phyloP scores from a whole-genome alignment of 2,888 invertebrate species.

The Athalia circularis region DNA sequence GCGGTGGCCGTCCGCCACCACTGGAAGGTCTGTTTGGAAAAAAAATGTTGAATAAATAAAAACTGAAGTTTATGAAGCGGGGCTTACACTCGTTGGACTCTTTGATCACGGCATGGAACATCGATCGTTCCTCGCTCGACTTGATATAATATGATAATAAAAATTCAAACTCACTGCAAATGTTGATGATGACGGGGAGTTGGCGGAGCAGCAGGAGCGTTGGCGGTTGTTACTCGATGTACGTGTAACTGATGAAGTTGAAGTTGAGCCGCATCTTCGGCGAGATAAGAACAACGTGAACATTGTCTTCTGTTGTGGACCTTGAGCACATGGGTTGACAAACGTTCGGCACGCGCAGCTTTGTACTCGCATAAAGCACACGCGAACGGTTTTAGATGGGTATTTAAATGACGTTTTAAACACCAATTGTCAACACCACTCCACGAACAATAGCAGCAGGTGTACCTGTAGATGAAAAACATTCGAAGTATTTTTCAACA shows the following conservation, averaged over 20 bases:
- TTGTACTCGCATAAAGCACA: slow-evolving; percentile 95
- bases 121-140: neutral
- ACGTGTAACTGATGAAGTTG: slow-evolving; percentile 82
- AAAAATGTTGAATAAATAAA: neutral
- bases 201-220: slow-evolving; percentile 57
- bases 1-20: slow-evolving; percentile 70
- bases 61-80: neutral
- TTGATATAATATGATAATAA: neutral
- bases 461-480: slow-evolving; percentile 76
- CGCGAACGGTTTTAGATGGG: slow-evolving; percentile 93
- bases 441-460: slow-evolving; percentile 94
- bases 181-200: slow-evolving; percentile 46
- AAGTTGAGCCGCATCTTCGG: slow-evolving; percentile 88
- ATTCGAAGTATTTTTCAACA: neutral
- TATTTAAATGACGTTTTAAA: slow-evolving; percentile 92
- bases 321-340: slow-evolving; percentile 92
- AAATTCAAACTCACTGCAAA: slow-evolving; percentile 50
- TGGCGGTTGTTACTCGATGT: slow-evolving; percentile 65
- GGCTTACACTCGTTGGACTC: neutral
- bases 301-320: slow-evolving; percentile 95
- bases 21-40: slow-evolving; percentile 58
- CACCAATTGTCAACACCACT: slow-evolving; percentile 96
- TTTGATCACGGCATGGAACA: neutral
- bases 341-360: slow-evolving; percentile 92
- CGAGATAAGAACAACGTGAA: slow-evolving; percentile 90